Evolutionary conservation across 2,113 vertebrate species (phyloP).

Genomic region (Chrysochloris asiatica): DNA sequence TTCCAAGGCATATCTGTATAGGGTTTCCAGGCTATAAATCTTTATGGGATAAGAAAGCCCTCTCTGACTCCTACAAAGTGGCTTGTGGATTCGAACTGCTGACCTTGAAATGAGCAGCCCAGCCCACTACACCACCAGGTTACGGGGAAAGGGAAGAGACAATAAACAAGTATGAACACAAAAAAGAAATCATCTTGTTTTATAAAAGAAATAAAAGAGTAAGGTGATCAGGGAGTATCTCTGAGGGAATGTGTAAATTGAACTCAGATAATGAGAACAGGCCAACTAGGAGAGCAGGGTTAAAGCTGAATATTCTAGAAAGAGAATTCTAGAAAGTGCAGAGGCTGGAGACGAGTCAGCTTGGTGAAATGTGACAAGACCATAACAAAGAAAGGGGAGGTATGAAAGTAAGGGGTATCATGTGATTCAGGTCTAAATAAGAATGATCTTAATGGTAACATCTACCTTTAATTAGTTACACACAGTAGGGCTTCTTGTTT

Average conservation of each 20-base stretch:
- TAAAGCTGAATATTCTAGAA: not conserved
- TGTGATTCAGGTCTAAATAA: not conserved
- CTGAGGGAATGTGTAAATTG: not conserved
- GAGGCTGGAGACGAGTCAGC: not conserved
- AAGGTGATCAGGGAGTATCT: not conserved
- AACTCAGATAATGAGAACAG: not conserved
- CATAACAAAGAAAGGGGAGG: not conserved
- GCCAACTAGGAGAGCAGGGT: not conserved
- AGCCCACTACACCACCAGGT: no score
- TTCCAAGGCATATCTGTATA: no score
- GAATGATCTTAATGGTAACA: not conserved
- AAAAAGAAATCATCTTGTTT: not conserved
- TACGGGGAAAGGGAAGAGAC: not conserved
- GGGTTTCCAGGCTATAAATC: no score
- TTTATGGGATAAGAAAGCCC: no score
- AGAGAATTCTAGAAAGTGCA: not conserved
- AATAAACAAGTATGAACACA: not conserved
- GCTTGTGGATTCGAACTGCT: no score
- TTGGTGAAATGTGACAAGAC: not conserved
- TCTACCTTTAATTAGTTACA: not conserved
- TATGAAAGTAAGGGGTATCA: not conserved
- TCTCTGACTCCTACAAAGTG: no score
- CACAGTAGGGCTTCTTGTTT: not conserved
- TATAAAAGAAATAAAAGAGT: constrained; percentile 3
- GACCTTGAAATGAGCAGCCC: no score